These are phyloP conservation scores for Phymanthus crucifer DNA, from an alignment of 92 coral and sea anemone species.

Conservation along the genomic window DNA sequence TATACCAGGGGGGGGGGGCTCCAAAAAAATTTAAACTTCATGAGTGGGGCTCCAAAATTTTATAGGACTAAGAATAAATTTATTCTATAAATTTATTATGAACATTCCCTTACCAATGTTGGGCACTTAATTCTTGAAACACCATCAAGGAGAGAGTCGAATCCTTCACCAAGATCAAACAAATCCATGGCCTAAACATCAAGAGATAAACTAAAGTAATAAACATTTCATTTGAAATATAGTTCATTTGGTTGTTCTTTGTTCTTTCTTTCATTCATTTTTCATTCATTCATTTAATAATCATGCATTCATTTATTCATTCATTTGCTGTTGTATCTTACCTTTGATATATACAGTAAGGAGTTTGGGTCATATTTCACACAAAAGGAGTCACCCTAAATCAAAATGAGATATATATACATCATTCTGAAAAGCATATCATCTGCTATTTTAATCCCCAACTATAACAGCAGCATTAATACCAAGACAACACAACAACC, in stretches of 20 bases:
- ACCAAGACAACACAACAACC: too few species aligned
- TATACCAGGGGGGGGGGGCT: too few species aligned
- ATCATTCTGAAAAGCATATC: not conserved
- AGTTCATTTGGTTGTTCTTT: not conserved
- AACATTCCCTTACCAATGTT: constrained; percentile 67
- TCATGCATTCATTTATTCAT: not conserved
- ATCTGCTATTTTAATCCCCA: not conserved
- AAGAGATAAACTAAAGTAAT: not conserved
- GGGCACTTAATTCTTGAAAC: constrained; percentile 84
- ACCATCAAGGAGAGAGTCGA: constrained; percentile 75
- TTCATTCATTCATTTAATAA: not conserved
- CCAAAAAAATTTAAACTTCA: too few species aligned
- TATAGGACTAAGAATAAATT: too few species aligned
- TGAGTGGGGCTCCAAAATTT: too few species aligned
- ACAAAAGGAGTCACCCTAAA: constrained; percentile 93
- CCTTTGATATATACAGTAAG: constrained; percentile 91
- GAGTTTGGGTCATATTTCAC: constrained; percentile 94
- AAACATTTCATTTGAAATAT: too few species aligned
- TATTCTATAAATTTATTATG: too few species aligned
- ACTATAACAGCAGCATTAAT: not conserved
- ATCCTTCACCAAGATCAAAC: constrained; percentile 95
- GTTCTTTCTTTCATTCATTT: not conserved
- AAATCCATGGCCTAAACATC: constrained; percentile 87
- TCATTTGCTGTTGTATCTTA: not conserved
- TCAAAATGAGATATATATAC: not conserved